phyloP scores from a whole-genome alignment of 1,140 invertebrate genomes.

The Daktulosphaira vitifoliae region DNA sequence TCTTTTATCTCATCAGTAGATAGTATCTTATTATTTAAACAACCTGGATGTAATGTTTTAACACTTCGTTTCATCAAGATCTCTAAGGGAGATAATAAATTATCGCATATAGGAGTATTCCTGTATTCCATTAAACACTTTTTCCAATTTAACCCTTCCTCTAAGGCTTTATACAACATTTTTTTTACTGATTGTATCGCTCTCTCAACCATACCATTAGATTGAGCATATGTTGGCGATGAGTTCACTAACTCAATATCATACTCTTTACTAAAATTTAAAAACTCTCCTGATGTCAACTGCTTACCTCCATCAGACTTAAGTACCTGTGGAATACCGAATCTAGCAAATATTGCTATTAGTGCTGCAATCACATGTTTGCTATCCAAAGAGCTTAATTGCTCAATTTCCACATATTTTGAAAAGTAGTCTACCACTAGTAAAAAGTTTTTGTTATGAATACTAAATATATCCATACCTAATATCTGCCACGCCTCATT shows the following conservation, averaged over 20 bases:
- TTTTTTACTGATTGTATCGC: too few species aligned
- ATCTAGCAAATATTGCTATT: background rate
- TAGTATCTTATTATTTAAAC: too few species aligned
- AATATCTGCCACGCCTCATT: slow-evolving; percentile 27
- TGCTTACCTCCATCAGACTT: background rate
- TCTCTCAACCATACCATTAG: background rate
- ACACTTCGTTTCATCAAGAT: background rate
- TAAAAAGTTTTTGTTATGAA: slow-evolving; percentile 28
- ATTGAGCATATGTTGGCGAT: background rate
- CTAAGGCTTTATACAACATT: background rate
- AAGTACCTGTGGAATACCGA: background rate
- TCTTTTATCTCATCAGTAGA: background rate
- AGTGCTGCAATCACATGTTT: background rate
- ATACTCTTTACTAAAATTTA: background rate
- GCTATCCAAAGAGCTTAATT: background rate
- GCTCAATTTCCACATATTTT: background rate
- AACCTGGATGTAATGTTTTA: background rate
- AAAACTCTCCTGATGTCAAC: background rate
- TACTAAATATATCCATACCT: slow-evolving; percentile 34
- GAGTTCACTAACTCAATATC: background rate
- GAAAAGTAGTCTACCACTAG: slow-evolving; percentile 34
- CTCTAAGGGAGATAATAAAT: background rate
- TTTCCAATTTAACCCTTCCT: background rate
- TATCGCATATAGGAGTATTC: background rate
- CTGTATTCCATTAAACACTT: background rate